phyloP scores from a whole-genome alignment of 2,797 vertebrate genomes.

The Tokudaia muenninki region DNA sequence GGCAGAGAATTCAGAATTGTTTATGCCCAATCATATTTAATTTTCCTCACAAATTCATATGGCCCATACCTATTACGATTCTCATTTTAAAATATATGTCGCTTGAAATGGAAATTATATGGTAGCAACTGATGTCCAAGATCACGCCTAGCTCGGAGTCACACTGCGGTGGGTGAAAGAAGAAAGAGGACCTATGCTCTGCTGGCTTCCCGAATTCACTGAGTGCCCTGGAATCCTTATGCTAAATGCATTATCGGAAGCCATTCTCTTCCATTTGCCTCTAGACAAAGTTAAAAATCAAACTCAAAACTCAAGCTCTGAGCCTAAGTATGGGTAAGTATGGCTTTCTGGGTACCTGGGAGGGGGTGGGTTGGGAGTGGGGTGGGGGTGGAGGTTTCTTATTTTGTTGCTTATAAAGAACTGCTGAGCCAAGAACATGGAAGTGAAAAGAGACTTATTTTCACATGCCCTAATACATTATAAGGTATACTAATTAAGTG shows the following conservation, averaged over 20 bases:
- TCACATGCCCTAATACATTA: neutral
- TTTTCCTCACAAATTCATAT: neutral
- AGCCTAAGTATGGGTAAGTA: neutral
- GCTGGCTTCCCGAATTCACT: neutral
- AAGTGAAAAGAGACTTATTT: constrained; percentile 31
- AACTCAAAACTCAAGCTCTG: constrained; percentile 16
- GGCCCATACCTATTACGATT: neutral
- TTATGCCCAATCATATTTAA: neutral
- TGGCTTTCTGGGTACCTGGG: neutral
- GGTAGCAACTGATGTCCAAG: neutral
- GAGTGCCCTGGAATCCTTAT: neutral
- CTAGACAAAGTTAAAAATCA: neutral
- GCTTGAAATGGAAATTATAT: neutral
- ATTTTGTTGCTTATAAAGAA: constrained; percentile 58
- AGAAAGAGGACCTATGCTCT: neutral
- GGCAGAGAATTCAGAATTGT: neutral
- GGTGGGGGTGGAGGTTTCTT: neutral
- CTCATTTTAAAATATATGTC: neutral
- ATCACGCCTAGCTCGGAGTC: neutral
- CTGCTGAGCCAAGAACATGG: neutral
- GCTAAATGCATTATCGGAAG: neutral
- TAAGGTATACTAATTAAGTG: neutral
- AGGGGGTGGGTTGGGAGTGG: too few species aligned
- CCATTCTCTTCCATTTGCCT: neutral
- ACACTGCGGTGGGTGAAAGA: neutral